Base-by-base conservation (phyloP, 2,797 vertebrate genomes). In the Margarornis squamiger region DNA sequence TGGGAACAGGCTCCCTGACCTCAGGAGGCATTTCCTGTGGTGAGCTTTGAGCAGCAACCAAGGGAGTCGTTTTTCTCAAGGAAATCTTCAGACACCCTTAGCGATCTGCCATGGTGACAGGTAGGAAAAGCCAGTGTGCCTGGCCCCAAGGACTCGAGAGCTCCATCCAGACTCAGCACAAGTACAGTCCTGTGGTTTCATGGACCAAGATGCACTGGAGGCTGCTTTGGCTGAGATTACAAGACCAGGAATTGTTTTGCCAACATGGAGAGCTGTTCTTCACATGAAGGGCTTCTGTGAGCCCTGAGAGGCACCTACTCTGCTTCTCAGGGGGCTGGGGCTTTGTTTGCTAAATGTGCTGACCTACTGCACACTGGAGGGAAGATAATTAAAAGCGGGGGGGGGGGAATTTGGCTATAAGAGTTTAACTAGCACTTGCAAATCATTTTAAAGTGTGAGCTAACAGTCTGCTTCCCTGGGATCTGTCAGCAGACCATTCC, bases 141-240 rank as follows among this genome's bases (percentile, higher is more conserved):
- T 1, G 1, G 30, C 62, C 32, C n/a, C 3, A 2, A 22, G 39
- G 27, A 78, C 27, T 48, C 0, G 1, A 0, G 0, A 67, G n/a
- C 54, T 74, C 57, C 3, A 4, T 72, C 7, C 14, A 11, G 30
- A 36, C 49, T 59, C 41, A 23, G 71, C 39, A 38, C 54, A 76
- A 57, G 51, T 22, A 46, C 5, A 2, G 41, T 41, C 16, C 0
- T 3, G 5, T 61, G 36, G 30, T 45, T 80, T 67, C 90, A 58
- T 0, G 0, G 75, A 59, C 29, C 0, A 0, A 85, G 65, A 70
- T 4, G 14, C 1, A 29, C 29, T 1, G 1, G 38, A 88, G 29
- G 36, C 36, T 10, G 6, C 34, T 72, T 45, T 7, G 3, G 36
- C 17, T 38, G 38, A 57, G 66, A 24, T 43, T 58, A 65, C 21